phyloP scores from a whole-genome alignment of 2,113 vertebrate genomes.

The Mesoclemmys tuberculata region DNA sequence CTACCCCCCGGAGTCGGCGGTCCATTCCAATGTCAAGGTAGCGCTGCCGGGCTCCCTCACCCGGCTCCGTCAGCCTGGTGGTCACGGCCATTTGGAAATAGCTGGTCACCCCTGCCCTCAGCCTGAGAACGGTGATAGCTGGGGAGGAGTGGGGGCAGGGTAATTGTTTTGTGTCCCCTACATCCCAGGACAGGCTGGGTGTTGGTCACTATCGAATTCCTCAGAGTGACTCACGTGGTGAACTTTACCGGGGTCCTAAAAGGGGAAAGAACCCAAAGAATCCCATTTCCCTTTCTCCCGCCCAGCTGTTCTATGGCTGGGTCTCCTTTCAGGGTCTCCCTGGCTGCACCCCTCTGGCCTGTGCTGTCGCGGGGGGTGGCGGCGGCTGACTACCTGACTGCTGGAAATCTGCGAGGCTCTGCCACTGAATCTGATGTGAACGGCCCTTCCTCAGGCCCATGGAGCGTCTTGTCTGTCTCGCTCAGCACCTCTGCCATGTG shows the following conservation, averaged over 20 bases:
- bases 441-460: neutral
- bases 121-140: neutral
- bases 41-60: neutral
- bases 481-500: neutral
- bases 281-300: neutral
- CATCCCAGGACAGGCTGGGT: rapidly evolving
- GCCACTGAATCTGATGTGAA: neutral
- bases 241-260: neutral
- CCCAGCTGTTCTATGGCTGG: neutral
- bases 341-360: neutral
- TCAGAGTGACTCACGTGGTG: neutral
- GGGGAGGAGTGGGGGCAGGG: neutral
- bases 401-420: neutral
- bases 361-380: neutral
- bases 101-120: neutral
- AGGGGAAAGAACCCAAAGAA: neutral
- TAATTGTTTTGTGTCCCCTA: rapidly evolving
- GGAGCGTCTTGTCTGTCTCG: neutral
- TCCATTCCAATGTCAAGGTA: constrained; percentile 90
- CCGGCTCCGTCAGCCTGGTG: neutral
- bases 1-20: constrained; percentile 92
- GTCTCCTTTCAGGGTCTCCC: neutral
- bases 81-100: neutral
- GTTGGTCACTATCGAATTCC: neutral
- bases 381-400: neutral